Evolutionary conservation across 2,888 invertebrate species (phyloP).

Genomic region (Liodrosophila aerea): DNA sequence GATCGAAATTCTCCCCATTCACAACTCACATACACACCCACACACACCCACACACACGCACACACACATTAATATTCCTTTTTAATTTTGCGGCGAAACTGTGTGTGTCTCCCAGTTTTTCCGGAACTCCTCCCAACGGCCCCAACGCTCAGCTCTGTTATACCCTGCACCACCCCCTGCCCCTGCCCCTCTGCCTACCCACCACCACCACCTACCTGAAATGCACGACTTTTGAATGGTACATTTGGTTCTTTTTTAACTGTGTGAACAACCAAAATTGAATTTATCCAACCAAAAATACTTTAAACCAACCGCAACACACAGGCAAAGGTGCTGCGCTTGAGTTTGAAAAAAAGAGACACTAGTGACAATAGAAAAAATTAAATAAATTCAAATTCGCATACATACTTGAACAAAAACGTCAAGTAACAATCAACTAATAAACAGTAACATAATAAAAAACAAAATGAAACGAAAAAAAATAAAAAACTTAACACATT

Average conservation of each 20-base stretch:
- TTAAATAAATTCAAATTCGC: conserved; percentile 42
- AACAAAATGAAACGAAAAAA: conserved; percentile 46
- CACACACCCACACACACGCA: conserved; percentile 5
- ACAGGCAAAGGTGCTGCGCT: conserved; percentile 73
- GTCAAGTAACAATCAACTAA: conserved; percentile 53
- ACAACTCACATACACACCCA: neutral
- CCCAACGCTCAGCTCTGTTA: neutral
- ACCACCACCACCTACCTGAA: conserved; percentile 8
- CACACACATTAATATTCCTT: conserved; percentile 5
- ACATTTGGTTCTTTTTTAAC: conserved; percentile 45
- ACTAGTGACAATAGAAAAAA: conserved; percentile 81
- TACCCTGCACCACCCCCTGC: conserved; percentile 4
- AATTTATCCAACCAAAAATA: conserved; percentile 35
- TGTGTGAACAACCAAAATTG: conserved; percentile 10
- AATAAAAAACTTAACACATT: conserved; percentile 61
- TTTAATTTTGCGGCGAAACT: conserved; percentile 24
- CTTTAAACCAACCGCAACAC: conserved; percentile 55
- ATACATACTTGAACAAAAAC: conserved; percentile 55
- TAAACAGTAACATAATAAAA: conserved; percentile 38
- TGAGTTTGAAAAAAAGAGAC: conserved; percentile 82
- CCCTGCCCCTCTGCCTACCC: conserved; percentile 2
- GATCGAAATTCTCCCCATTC: conserved; percentile 16
- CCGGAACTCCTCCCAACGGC: conserved; percentile 12
- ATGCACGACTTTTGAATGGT: conserved; percentile 38
- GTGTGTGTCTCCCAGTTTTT: conserved; percentile 25